These are phyloP conservation scores for Tenthredo distinguenda DNA, from an alignment of 2,888 invertebrate species.

Conservation along the genomic window DNA sequence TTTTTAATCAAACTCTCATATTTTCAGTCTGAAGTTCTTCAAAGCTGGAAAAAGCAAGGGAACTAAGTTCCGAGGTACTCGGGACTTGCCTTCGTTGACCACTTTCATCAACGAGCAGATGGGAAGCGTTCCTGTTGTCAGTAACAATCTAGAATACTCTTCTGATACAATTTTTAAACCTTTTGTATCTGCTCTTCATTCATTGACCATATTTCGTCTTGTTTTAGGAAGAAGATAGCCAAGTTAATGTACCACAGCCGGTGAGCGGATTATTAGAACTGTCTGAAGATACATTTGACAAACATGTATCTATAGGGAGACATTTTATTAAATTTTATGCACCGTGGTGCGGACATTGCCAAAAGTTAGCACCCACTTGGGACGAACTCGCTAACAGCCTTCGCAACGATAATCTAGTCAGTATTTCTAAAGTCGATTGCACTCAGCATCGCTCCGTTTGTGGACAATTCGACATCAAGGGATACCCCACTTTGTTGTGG, in stretches of 20 bases:
- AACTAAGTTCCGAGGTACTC: slow-evolving; percentile 88
- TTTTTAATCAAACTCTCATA: neutral
- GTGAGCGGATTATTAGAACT: slow-evolving; percentile 85
- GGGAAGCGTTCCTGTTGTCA: slow-evolving; percentile 74
- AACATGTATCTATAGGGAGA: slow-evolving; percentile 86
- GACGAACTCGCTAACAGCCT: slow-evolving; percentile 88
- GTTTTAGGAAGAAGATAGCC: slow-evolving; percentile 67
- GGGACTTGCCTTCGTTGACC: slow-evolving; percentile 88
- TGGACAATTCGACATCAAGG: slow-evolving; percentile 89
- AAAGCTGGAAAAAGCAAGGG: slow-evolving; percentile 84
- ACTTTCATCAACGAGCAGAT: slow-evolving; percentile 89
- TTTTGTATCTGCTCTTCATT: neutral
- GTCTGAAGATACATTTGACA: slow-evolving; percentile 88
- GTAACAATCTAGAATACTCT: slow-evolving; percentile 45
- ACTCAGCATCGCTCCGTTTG: slow-evolving; percentile 88
- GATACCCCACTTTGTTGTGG: slow-evolving; percentile 94
- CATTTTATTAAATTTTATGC: slow-evolving; percentile 96
- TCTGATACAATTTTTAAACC: neutral
- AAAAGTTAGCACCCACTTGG: slow-evolving; percentile 92
- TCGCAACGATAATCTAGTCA: slow-evolving; percentile 84
- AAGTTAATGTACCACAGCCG: slow-evolving; percentile 79
- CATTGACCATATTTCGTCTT: neutral
- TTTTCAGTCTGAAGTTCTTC: slow-evolving; percentile 87
- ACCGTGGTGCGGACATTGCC: slow-evolving; percentile 95
- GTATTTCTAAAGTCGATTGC: slow-evolving; percentile 92